Percentiles rank a stretch among this genome's conserved stretches.
These are phyloP conservation scores for Macroramphosus scolopax DNA, from an alignment of 2,797 vertebrate species.

Conservation along the genomic window DNA sequence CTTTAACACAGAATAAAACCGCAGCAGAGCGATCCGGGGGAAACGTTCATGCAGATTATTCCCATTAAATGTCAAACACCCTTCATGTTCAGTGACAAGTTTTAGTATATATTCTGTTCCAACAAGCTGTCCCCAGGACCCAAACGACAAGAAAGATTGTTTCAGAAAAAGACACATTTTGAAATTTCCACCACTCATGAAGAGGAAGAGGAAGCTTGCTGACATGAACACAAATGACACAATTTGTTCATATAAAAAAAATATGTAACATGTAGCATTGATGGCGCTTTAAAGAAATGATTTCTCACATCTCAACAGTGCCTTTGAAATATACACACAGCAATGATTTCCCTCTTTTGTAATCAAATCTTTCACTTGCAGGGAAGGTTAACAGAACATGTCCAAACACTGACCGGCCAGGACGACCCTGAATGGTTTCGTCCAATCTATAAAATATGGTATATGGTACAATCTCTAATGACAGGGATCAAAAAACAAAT, in stretches of 20 bases:
- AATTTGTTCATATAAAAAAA: no score
- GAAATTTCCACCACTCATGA: slow-evolving; percentile 15
- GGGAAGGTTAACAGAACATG: no score
- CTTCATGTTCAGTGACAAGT: slow-evolving; percentile 41
- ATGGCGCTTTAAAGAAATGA: no score
- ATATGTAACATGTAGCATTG: no score
- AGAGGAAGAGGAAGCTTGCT: slow-evolving; percentile 4
- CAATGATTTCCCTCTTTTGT: no score
- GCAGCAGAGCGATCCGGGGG: neutral
- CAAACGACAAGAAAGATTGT: no score
- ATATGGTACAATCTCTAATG: slow-evolving; percentile 33
- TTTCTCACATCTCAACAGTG: slow-evolving; percentile 1
- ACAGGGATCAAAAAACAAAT: slow-evolving; percentile 61
- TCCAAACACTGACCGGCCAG: no score
- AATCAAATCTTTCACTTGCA: slow-evolving; percentile 4
- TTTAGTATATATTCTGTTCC: slow-evolving; percentile 33
- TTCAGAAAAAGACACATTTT: slow-evolving; percentile 24
- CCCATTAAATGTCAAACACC: slow-evolving; percentile 50
- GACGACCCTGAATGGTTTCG: no score
- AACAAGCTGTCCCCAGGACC: slow-evolving; percentile 33
- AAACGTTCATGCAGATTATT: slow-evolving; percentile 36
- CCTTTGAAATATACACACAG: slow-evolving; percentile 1
- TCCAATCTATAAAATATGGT: no score
- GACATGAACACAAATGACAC: slow-evolving; percentile 17
- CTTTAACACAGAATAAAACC: slow-evolving; percentile 41